Evolutionary conservation across 1,140 invertebrate genomes (phyloP).

Genomic region (Drosophila pseudoobscura): DNA sequence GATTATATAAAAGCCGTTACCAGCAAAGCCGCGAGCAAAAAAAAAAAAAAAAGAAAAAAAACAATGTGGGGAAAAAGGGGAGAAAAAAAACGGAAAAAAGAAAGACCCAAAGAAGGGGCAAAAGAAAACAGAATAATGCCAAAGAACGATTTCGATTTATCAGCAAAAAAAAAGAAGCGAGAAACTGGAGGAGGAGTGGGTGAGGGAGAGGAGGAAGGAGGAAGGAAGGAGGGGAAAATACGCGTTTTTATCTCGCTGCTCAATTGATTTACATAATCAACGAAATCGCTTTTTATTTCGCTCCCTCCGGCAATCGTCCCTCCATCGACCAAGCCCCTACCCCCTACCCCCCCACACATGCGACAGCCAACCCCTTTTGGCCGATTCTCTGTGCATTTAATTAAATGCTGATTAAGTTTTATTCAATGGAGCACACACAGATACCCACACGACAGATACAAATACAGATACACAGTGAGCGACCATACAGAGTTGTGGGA

Average conservation of each 20-base stretch:
- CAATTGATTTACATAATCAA: conserved; percentile 80
- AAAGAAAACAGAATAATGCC: conserved; percentile 55
- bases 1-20: conserved; percentile 61
- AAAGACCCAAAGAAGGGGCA: conserved; percentile 17
- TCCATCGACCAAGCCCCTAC: too few relatives aligned
- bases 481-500: not conserved
- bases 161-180: conserved; percentile 39
- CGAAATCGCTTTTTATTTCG: conserved; percentile 59
- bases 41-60: conserved; percentile 28
- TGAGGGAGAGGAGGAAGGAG: not conserved
- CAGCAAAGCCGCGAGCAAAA: conserved; percentile 45
- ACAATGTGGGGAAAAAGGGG: conserved; percentile 1
- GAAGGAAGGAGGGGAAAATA: conserved; percentile 5
- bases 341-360: too few relatives aligned
- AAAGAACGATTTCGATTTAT: conserved; percentile 76
- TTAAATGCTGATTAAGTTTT: conserved; percentile 79
- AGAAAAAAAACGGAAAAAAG: conserved; percentile 17
- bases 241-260: conserved; percentile 69
- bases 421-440: conserved; percentile 68
- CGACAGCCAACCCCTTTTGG: not conserved
- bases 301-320: conserved; percentile 1
- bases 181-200: too few relatives aligned
- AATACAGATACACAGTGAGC: too few relatives aligned
- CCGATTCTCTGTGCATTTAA: conserved; percentile 58
- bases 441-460: conserved; percentile 9